Evolutionary conservation across 2,888 invertebrate species (phyloP), one percentile per base, ranked within the genome.

Genomic region (Drosophila anomelani): DNA sequence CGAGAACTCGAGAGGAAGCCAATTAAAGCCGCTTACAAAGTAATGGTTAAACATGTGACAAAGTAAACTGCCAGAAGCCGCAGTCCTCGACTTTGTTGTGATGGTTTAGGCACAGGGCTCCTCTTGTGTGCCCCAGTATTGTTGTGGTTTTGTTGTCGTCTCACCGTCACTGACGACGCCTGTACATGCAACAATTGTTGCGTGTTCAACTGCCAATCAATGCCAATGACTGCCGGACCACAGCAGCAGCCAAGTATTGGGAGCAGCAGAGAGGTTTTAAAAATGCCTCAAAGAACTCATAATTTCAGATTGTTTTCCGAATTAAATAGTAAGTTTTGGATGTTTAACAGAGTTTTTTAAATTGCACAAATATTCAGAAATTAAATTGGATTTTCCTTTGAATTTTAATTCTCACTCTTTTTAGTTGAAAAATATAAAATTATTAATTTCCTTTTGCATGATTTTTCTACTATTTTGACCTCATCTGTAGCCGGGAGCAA

Each of bases 131-230:
- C 20, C 39, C 26, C 38, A 51, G 32, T 62, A 49, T 34, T 62
- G 34, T 26, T 34, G 26, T 34, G 17, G 32, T 57, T 41, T 62
- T 43, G 41, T n/a, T 51, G 63, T 51, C 64, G 64, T 51, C 64
- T 63, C 60, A 70, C 73, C 75, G 66, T 55, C 80, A 76, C 58
- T 76, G 84, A 49, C 84, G 77, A 62, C 77, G 72, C 64, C 66
- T 73, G 56, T 44, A 62, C 77, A 85, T 86, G 85, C 86, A 88
- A 85, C 88, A 85, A 85, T 85, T 88, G 85, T 88, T 85, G 85
- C 85, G 75, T 85, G 88, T 71, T 85, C 78, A 73, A 74, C 88
- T 85, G 88, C 84, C 84, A 84, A 84, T 84, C 84, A 84, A 84
- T 82, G 84, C 80, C 83, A 85, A 75, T 85, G 85, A 78, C 78